phyloP scores from a whole-genome alignment of 2,888 invertebrate species.

The Sinodicranocentrus sp. region DNA sequence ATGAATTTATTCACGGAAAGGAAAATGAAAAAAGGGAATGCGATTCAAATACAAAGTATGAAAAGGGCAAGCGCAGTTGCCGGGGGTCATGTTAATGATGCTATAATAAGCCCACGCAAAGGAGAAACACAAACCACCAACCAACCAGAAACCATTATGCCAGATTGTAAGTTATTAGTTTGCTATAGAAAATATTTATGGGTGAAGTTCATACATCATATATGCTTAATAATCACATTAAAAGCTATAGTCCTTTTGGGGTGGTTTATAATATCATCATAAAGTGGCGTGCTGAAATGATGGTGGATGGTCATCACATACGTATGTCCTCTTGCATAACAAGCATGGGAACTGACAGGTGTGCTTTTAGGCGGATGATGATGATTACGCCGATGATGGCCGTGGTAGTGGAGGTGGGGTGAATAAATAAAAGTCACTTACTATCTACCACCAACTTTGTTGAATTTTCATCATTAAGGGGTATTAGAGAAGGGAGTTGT shows the following conservation, averaged over 20 bases:
- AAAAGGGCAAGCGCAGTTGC: slow-evolving; percentile 33
- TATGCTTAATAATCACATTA: not conserved
- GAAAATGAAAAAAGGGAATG: not conserved
- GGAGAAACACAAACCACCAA: not conserved
- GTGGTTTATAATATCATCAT: not conserved
- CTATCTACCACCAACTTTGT: not conserved
- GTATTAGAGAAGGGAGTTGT: not conserved
- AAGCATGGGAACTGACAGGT: slow-evolving; percentile 55
- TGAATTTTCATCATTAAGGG: slow-evolving; percentile 23
- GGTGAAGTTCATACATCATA: not conserved
- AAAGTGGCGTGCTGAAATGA: slow-evolving; percentile 12
- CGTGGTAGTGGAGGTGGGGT: slow-evolving; percentile 40
- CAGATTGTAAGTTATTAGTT: slow-evolving; percentile 5
- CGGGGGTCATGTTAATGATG: slow-evolving; percentile 41
- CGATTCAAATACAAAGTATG: not conserved
- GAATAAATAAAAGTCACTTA: slow-evolving; percentile 12
- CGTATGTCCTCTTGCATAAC: slow-evolving; percentile 50
- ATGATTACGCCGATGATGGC: slow-evolving; percentile 43
- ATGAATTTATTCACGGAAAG: slow-evolving; percentile 46
- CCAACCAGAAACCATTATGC: slow-evolving; percentile 1
- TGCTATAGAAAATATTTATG: too few species aligned
- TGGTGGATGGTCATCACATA: slow-evolving; percentile 36
- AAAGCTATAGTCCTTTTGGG: not conserved
- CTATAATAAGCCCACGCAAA: slow-evolving; percentile 51
- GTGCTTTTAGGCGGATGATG: slow-evolving; percentile 46